Conservation (phyloP, 2,888 invertebrate genomes). For the Perithous albicinctus region DNA sequence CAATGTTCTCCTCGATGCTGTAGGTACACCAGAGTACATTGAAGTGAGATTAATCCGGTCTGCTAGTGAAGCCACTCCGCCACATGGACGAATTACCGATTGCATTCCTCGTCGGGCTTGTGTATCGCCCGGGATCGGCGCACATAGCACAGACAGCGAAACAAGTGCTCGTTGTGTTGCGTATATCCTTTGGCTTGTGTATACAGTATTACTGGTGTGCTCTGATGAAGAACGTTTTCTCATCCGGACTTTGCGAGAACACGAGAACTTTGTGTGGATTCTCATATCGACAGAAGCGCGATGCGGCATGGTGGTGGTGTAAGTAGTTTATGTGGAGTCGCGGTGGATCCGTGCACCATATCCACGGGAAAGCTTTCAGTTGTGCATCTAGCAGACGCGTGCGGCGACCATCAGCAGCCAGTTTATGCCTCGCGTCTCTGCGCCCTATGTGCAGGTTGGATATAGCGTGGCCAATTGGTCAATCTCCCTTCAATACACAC, state of each 20-base stretch:
- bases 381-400: slow-evolving; percentile 6
- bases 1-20: slow-evolving; percentile 44
- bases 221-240: slow-evolving; percentile 19
- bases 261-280: slow-evolving; percentile 24
- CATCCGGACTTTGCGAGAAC: slow-evolving; percentile 35
- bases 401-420: slow-evolving; percentile 69
- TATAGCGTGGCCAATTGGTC: slow-evolving; percentile 73
- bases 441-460: slow-evolving; percentile 59
- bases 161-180: slow-evolving; percentile 51
- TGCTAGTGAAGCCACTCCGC: not conserved
- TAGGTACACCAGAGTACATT: slow-evolving; percentile 20
- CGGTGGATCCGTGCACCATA: slow-evolving; percentile 4
- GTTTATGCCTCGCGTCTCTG: slow-evolving; percentile 67
- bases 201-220: not conserved
- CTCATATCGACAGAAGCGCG: slow-evolving; percentile 19
- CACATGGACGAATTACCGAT: slow-evolving; percentile 49
- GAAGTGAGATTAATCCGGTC: slow-evolving; percentile 47
- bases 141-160: slow-evolving; percentile 14
- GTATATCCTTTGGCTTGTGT: slow-evolving; percentile 37
- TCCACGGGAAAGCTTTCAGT: slow-evolving; percentile 28
- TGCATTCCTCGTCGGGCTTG: slow-evolving; percentile 59
- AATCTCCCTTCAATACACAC: slow-evolving; percentile 60
- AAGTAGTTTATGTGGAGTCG: slow-evolving; percentile 35
- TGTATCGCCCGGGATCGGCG: slow-evolving; percentile 40
- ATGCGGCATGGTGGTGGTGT: slow-evolving; percentile 33